A percentile compares a stretch with the other conserved stretches of the same genome.
Evolutionary conservation across 2,797 vertebrate species (phyloP).

Genomic region (Trachurus trachurus): DNA sequence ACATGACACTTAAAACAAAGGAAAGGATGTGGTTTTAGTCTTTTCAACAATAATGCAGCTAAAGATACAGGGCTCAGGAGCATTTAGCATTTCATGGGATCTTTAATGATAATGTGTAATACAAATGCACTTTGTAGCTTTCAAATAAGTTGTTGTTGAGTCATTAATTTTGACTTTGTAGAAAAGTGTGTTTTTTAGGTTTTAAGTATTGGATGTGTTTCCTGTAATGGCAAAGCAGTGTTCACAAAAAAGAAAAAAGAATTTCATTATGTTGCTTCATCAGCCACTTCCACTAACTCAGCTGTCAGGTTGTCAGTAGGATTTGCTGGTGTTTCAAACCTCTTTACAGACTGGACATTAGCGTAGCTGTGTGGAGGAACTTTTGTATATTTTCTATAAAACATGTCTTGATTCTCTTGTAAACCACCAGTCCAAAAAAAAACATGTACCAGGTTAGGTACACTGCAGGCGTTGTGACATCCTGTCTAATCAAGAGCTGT

Average conservation of each 20-base stretch:
- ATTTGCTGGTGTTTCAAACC: slow-evolving; percentile 18
- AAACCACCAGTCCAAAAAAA: slow-evolving; percentile 35
- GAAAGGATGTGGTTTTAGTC: neutral
- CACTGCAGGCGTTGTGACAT: slow-evolving; percentile 42
- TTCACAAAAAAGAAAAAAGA: slow-evolving; percentile 8
- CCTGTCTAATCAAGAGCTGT: slow-evolving; percentile 10
- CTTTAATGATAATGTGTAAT: slow-evolving; percentile 28
- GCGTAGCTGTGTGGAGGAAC: slow-evolving; percentile 1
- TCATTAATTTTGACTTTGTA: neutral
- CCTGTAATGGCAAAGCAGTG: neutral
- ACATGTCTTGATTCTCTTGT: slow-evolving; percentile 31
- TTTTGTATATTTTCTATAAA: slow-evolving; percentile 16
- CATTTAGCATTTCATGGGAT: slow-evolving; percentile 42
- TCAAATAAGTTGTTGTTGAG: slow-evolving; percentile 16
- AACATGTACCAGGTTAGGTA: neutral
- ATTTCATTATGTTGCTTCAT: neutral
- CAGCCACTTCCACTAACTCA: neutral
- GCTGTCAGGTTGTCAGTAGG: neutral
- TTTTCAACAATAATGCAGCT: neutral
- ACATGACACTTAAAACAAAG: neutral
- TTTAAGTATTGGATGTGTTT: slow-evolving; percentile 19
- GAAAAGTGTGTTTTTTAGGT: slow-evolving; percentile 8
- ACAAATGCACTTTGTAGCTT: slow-evolving; percentile 3
- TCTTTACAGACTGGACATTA: neutral
- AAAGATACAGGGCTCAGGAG: neutral